Base-by-base conservation (phyloP, 2,797 vertebrate genomes). In the Holocentrus rufus region DNA sequence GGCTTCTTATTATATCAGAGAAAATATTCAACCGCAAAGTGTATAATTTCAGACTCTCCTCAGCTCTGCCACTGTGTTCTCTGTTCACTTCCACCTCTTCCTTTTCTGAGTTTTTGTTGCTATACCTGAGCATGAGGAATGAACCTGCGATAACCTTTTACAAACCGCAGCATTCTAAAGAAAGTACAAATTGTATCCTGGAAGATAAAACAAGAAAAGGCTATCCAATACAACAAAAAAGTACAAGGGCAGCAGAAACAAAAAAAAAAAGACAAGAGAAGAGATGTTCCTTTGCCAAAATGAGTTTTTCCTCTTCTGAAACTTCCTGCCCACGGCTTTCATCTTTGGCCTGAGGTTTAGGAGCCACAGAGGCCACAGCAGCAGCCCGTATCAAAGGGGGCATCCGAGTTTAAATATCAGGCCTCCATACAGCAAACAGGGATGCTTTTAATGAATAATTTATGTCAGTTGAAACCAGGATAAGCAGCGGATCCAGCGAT, bases 91-190 rank as follows among this genome's bases (percentile, higher is more conserved):
- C 31, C 52, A 63, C 65, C 58, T 67, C 61, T 31, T 64, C n/a
- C 59, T 54, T 25, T 47, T 60, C 22, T 22, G 30, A 31, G 30
- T 7, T 31, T 31, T 31, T 31, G 30, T 31, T 31, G 30, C 30
- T 3, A 31, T 30, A 46, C 60, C 61, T 57, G 34, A 39, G 58
- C 59, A 31, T 25, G 47, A 67, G 18, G n/a, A 63, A 65, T 25
- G 23, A 30, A 65, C 74, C 53, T 46, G 20, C 73, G 66, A 85
- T 67, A 76, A 81, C 64, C 65, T 79, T 81, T 75, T 53, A 76
- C 36, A 77, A 79, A 73, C 74, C 70, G 4, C 74, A 69, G 49
- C 74, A 36, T 50, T 47, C 57, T 22, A 47, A 67, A 74, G 7
- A 66, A 72, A 72, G 22, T 22, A 53, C 30, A 30, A 65, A 63